Percentiles rank a stretch among this genome's conserved stretches.
Evolutionary conservation across 2,113 vertebrate genomes (phyloP).

Genomic region (Malurus elegans): DNA sequence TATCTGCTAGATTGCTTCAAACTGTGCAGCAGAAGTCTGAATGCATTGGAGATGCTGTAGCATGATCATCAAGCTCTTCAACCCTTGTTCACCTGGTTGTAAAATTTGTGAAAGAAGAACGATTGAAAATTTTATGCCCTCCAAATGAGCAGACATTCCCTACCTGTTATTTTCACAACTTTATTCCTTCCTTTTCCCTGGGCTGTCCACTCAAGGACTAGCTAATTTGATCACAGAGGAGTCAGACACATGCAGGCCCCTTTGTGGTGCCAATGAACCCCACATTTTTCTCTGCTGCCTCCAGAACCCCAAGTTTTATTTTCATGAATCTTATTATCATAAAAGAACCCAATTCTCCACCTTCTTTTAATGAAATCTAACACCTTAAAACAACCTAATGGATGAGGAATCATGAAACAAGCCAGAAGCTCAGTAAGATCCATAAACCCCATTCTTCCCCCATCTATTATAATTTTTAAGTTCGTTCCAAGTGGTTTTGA

Average conservation of each 20-base stretch:
- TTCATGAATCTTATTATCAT: neutral
- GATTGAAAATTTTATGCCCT: neutral
- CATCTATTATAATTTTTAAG: neutral
- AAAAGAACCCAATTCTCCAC: neutral
- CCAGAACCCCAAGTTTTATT: neutral
- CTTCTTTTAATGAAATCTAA: neutral
- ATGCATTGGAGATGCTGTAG: neutral
- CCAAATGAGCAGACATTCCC: neutral
- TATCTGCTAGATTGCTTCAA: neutral
- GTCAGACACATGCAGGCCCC: too few relatives aligned
- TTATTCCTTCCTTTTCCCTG: neutral
- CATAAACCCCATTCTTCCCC: accelerated
- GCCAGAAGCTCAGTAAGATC: neutral
- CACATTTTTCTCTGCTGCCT: neutral
- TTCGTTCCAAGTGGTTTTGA: neutral
- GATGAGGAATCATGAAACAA: neutral
- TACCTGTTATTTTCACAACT: neutral
- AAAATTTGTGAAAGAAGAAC: neutral
- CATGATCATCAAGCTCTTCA: neutral
- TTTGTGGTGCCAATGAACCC: neutral
- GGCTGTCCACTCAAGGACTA: neutral
- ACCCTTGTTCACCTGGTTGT: neutral
- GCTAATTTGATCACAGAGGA: neutral
- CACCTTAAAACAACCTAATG: neutral
- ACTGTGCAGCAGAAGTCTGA: neutral